Conservation (phyloP, 2,888 invertebrate genomes). For the Drosophila cognata region DNA sequence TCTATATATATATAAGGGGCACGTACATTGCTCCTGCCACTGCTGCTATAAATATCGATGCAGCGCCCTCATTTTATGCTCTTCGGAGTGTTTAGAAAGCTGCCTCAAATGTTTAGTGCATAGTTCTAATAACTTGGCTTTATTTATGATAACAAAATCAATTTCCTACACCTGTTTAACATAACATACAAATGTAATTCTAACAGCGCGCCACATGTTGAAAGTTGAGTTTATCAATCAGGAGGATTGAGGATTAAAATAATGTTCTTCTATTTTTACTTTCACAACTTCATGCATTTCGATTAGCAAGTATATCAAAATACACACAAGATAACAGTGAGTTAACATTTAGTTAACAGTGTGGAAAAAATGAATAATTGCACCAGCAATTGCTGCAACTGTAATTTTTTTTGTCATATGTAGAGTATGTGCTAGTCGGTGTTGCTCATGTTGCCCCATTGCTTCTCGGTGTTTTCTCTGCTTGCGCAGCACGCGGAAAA, state of each 20-base stretch:
- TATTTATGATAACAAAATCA: background rate
- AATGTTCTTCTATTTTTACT: background rate
- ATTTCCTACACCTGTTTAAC: background rate
- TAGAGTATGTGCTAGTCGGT: conserved; percentile 23
- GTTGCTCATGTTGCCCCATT: background rate
- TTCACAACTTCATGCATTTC: background rate
- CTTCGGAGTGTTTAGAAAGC: conserved; percentile 4
- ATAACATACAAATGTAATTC: background rate
- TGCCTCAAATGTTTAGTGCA: background rate
- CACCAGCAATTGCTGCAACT: background rate
- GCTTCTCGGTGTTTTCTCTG: conserved; percentile 33
- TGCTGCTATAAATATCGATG: conserved; percentile 59
- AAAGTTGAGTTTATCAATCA: too few species aligned
- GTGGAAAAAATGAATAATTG: background rate
- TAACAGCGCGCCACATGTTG: background rate
- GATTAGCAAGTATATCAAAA: background rate
- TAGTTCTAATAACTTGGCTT: background rate
- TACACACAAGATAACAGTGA: background rate
- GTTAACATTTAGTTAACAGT: background rate
- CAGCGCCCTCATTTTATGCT: conserved; percentile 56
- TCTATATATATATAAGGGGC: conserved; percentile 7
- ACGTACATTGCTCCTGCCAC: conserved; percentile 62
- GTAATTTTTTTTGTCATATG: background rate
- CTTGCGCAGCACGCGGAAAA: conserved; percentile 71
- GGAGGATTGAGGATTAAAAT: background rate